Base-by-base conservation (phyloP, 1,140 invertebrate species). In the Plodia interpunctella region DNA sequence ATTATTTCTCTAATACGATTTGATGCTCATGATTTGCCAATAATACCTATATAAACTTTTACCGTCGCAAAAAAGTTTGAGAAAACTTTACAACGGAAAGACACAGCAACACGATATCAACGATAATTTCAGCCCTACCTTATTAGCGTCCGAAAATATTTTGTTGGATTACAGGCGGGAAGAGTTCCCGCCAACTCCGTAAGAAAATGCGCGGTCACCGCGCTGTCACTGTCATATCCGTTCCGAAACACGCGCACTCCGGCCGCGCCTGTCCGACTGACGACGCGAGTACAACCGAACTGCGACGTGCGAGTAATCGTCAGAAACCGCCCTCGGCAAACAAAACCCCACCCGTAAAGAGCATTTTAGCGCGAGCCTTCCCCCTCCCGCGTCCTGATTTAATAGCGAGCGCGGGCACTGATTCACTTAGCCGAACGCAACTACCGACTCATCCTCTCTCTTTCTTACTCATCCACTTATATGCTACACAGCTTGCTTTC, bases 121-220 rank as follows among this genome's bases (percentile, higher is more conserved):
- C 35, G 5, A 8, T 38, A 11, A 38, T 38, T 38, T 8, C 55
- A 52, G 32, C 63, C 67, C 80, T 83, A 89, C 87, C 84, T 89
- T 89, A 79, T 89, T 89, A 71, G 84, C 87, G 83, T 89, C 87
- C 67, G 87, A 89, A 85, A 89, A 89, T 89, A 89, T 89, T 87
- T 87, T 87, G 87, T 64, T 65, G 66, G 54, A 62, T 80, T 75
- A 72, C 78, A 74, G 84, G 87, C 87, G 87, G 87, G 87, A 87
- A 82, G 55, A 80, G 79, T 87, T 87, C 87, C 87, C 84, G 84
- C 87, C 74, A 76, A 81, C 70, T 70, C n/a, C 73, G 80, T 75
- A 63, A 55, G 65, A 82, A 57, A 73, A 64, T 71, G 75, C 78
- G 81, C 81, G 80, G 80, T 87, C 84, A 89, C 81, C 84, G 83